Percentiles rank a stretch among this genome's conserved stretches.
These are phyloP conservation scores for Entelurus aequoreus DNA, from an alignment of 2,113 vertebrate genomes.

Conservation along the genomic window DNA sequence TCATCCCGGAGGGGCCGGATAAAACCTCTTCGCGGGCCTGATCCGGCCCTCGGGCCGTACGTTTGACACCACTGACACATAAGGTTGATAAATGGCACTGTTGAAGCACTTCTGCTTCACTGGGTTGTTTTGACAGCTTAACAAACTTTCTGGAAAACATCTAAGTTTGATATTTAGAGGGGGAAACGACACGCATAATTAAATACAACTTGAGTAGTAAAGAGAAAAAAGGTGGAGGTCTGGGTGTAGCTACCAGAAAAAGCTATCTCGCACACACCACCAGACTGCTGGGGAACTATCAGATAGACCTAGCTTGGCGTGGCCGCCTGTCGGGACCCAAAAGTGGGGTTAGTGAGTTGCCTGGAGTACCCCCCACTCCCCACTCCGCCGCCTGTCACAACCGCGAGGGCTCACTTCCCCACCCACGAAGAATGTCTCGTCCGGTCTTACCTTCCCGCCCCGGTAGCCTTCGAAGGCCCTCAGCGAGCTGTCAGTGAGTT, in stretches of 20 bases:
- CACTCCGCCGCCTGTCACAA: slow-evolving; percentile 44
- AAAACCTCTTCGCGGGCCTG: no score
- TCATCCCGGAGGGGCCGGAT: no score
- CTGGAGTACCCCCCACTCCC: slow-evolving; percentile 31
- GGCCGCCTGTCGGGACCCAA: slow-evolving; percentile 16
- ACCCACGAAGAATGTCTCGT: slow-evolving; percentile 12
- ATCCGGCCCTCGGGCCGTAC: no score
- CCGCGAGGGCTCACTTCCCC: slow-evolving; percentile 13
- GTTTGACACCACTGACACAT: no score
- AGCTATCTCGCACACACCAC: background rate
- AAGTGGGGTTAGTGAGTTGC: slow-evolving; percentile 18
- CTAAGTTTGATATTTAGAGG: background rate
- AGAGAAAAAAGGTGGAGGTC: slow-evolving; percentile 1
- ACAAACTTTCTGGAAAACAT: slow-evolving; percentile 50
- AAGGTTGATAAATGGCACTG: slow-evolving; percentile 3
- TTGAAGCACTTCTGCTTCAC: background rate
- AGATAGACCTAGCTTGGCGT: background rate
- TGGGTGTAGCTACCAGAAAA: slow-evolving; percentile 17
- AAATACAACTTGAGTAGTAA: slow-evolving; percentile 3
- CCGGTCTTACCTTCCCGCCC: slow-evolving; percentile 78
- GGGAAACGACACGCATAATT: background rate
- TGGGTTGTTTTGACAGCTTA: slow-evolving; percentile 40
- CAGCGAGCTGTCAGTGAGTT: slow-evolving; percentile 92
- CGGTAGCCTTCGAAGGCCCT: slow-evolving; percentile 87
- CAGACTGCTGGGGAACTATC: background rate